phyloP scores from a whole-genome alignment of 2,113 vertebrate species.

The Cavia aperea region DNA sequence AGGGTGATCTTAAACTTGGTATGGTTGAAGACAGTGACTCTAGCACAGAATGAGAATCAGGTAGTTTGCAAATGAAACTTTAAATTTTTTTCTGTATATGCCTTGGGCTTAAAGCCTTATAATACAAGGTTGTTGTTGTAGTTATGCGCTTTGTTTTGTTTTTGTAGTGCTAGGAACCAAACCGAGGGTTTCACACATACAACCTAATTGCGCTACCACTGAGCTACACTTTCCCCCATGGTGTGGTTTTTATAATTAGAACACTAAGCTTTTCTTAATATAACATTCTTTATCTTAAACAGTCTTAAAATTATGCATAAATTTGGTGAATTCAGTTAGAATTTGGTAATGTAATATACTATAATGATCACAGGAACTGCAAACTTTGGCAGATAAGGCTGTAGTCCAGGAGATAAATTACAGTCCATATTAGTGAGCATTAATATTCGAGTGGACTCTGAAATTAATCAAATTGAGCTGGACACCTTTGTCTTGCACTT shows the following conservation, averaged over 20 bases:
- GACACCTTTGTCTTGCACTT: constrained; percentile 10
- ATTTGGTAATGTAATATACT: constrained; percentile 11
- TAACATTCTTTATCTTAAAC: background rate
- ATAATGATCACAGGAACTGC: constrained; percentile 33
- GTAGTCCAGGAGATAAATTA: background rate
- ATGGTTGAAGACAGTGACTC: background rate
- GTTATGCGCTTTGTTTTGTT: background rate
- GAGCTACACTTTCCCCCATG: background rate
- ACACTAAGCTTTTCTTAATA: constrained; percentile 24
- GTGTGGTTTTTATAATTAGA: background rate
- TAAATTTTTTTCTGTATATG: background rate
- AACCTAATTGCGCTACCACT: background rate
- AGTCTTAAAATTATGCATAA: constrained; percentile 29
- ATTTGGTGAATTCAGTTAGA: background rate
- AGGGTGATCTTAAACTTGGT: background rate
- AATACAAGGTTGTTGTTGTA: background rate
- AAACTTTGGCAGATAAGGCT: background rate
- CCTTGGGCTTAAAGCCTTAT: background rate
- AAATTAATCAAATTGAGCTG: constrained; percentile 49
- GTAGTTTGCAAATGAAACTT: background rate
- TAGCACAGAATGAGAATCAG: background rate
- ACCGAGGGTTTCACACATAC: background rate
- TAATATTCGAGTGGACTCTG: constrained; percentile 24
- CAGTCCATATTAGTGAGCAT: background rate
- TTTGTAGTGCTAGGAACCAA: background rate